Percentiles rank a stretch among this genome's conserved stretches.
Conservation (phyloP, 2,888 invertebrate genomes). For the Glaucopsyche alexis region DNA sequence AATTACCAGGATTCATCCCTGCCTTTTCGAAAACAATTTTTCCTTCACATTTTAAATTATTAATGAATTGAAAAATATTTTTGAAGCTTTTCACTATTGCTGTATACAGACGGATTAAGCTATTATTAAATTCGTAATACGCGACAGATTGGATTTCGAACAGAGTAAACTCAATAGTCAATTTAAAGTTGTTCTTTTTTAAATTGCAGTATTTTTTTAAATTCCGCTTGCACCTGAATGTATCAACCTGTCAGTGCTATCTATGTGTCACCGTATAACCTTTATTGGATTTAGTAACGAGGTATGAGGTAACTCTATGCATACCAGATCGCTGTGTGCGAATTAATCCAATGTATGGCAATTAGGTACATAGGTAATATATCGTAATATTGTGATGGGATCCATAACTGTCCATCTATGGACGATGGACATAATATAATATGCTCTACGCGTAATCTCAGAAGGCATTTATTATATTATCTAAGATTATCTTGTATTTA, state of each 20-base stretch:
- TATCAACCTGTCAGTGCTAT: background rate
- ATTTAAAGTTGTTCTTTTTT: constrained; percentile 9
- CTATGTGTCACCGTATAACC: background rate
- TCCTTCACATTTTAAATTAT: background rate
- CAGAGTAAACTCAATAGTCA: background rate
- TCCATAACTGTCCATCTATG: too few species aligned
- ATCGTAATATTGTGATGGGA: too few species aligned
- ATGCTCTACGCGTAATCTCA: too few species aligned
- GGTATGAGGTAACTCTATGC: background rate
- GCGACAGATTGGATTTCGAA: background rate
- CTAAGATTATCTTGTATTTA: too few species aligned
- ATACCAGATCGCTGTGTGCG: background rate
- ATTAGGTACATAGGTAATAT: too few species aligned
- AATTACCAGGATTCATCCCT: background rate
- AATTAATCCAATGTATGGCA: too few species aligned
- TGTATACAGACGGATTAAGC: background rate
- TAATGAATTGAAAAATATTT: background rate
- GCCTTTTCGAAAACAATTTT: background rate
- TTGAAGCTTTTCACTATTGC: background rate
- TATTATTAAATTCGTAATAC: constrained; percentile 7
- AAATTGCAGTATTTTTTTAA: background rate
- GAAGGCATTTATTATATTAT: too few species aligned
- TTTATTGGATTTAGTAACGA: constrained; percentile 2
- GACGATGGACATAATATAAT: too few species aligned
- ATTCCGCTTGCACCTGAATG: background rate